phyloP scores from a whole-genome alignment of 2,797 vertebrate species.

The Thaleichthys pacificus region DNA sequence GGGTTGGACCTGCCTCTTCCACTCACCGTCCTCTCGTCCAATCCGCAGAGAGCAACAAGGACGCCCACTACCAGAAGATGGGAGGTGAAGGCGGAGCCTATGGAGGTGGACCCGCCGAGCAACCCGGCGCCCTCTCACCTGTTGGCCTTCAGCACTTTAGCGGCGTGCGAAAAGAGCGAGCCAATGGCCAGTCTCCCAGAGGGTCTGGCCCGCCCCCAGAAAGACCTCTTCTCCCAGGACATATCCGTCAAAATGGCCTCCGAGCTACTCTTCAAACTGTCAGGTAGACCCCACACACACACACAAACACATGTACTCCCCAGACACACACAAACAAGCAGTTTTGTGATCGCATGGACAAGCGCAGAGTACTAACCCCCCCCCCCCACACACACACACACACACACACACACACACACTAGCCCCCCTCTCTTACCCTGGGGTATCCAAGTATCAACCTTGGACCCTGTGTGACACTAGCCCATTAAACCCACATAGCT shows the following conservation, averaged over 20 bases:
- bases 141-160: constrained; percentile 92
- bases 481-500: constrained; percentile 60
- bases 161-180: constrained; percentile 85
- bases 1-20: constrained; percentile 28
- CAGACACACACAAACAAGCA: not conserved
- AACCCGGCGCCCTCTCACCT: constrained; percentile 74
- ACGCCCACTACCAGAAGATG: constrained; percentile 79
- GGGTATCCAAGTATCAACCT: constrained; percentile 38
- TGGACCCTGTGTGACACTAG: constrained; percentile 44
- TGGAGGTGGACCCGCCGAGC: constrained; percentile 91
- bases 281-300: constrained; percentile 66
- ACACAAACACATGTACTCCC: constrained; percentile 2
- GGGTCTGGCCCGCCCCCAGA: constrained; percentile 85
- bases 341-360: not conserved
- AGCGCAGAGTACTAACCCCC: not conserved
- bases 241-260: constrained; percentile 99
- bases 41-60: constrained; percentile 93
- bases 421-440: not conserved
- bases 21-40: constrained; percentile 32
- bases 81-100: constrained; percentile 94
- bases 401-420: constrained; percentile 12
- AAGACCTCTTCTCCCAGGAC: constrained; percentile 97
- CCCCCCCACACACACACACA: constrained; percentile 1
- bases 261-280: constrained; percentile 96
- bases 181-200: constrained; percentile 85